Base-by-base conservation (phyloP, 2,888 invertebrate genomes). In the Drosophila flavopinicola region DNA sequence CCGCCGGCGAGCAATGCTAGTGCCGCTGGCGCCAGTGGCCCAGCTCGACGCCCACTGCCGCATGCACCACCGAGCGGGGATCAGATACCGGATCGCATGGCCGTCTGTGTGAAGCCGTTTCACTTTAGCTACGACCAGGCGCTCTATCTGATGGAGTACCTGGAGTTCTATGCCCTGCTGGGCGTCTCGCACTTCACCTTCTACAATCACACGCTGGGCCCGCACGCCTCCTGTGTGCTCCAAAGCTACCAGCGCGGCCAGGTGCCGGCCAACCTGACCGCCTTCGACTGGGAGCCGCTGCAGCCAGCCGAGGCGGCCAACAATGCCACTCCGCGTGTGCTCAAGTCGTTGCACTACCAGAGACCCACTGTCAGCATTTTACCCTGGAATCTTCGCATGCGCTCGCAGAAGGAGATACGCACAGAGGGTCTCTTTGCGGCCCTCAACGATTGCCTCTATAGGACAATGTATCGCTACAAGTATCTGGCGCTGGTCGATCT, bases 351-450 rank as follows among this genome's bases (percentile, higher is more conserved):
- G 13, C 56, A 88, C 54, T 91, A 90, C 59, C 82, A 68, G 13
- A 84, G 84, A 35, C 90, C 90, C 23, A 90, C 91, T n/a, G 87
- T 91, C 37, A 88, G 88, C 54, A 90, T 91, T 20, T 71, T 91
- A 59, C 91, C 91, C 9, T 91, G 91, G 98, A 94, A 96, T 88
- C 93, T 97, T 75, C 95, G 97, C 65, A 95, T 97, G 92, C 93
- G 95, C 24, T 97, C 97, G 1, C 96, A 97, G 90, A 94, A 95
- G 87, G 97, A 98, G 91, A 98, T 98, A 66, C 94, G 98, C 67
- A 98, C 97, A 1, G 97, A 98, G 90, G 97, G 97, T 4, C 93
- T 97, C 66, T 98, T 98, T 90, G 97, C 97, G 0, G 97, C 97
- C 6, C 94, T 98, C 79, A 98, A 98, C 91, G 98, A 98, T 92